A percentile compares a stretch with the other conserved stretches of the same genome.
These are phyloP conservation scores for Yponomeuta cagnagella DNA, from an alignment of 2,888 invertebrate species.

Conservation along the genomic window DNA sequence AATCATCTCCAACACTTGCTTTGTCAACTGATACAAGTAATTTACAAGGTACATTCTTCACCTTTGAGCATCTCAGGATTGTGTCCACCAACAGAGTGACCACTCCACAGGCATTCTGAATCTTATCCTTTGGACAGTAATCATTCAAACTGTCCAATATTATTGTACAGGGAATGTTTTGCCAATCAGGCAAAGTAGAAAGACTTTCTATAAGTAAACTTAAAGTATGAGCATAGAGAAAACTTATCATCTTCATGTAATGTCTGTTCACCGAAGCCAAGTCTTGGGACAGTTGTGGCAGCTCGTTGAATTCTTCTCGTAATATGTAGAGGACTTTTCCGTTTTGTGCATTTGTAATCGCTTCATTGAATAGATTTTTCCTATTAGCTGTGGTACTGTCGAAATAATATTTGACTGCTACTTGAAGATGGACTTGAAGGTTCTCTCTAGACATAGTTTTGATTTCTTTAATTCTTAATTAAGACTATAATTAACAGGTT, in stretches of 20 bases:
- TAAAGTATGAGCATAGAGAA: slow-evolving; percentile 51
- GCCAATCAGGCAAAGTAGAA: slow-evolving; percentile 52
- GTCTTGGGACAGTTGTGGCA: slow-evolving; percentile 60
- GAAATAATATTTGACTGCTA: slow-evolving; percentile 32
- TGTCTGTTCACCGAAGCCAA: slow-evolving; percentile 43
- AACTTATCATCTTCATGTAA: slow-evolving; percentile 65
- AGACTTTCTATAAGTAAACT: slow-evolving; percentile 52
- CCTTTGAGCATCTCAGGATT: slow-evolving; percentile 38
- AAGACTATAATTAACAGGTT: too few species aligned
- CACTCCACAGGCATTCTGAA: slow-evolving; percentile 55
- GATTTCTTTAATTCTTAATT: background rate
- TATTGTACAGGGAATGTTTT: slow-evolving; percentile 52
- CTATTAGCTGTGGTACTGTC: slow-evolving; percentile 40
- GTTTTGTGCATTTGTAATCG: slow-evolving; percentile 40
- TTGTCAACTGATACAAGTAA: slow-evolving; percentile 44
- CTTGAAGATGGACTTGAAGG: background rate
- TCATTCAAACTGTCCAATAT: slow-evolving; percentile 55
- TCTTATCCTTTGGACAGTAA: slow-evolving; percentile 39
- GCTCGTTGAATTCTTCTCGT: slow-evolving; percentile 51
- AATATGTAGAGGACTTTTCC: slow-evolving; percentile 63
- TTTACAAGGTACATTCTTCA: slow-evolving; percentile 33
- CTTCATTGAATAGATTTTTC: slow-evolving; percentile 54
- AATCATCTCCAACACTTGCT: slow-evolving; percentile 39
- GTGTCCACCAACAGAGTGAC: slow-evolving; percentile 51
- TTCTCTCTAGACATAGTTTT: background rate